phyloP scores from a whole-genome alignment of 2,113 vertebrate species.

The Myotis lucifugus region DNA sequence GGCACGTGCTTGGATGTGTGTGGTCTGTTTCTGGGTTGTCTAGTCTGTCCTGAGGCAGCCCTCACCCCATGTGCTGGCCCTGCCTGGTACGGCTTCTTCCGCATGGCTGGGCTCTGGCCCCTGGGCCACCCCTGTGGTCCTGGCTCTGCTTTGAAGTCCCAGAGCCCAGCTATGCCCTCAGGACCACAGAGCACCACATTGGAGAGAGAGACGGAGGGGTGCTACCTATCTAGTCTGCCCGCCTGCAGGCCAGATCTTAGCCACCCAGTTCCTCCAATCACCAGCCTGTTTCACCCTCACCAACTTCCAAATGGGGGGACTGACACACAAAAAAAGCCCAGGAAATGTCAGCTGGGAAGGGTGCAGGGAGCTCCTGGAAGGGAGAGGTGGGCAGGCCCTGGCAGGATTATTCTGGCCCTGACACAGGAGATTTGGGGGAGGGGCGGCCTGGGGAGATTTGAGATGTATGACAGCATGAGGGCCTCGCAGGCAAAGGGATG shows the following conservation, averaged over 20 bases:
- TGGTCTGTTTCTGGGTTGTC: neutral
- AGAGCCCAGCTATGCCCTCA: neutral
- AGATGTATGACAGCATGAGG: slow-evolving; percentile 33
- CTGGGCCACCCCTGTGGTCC: neutral
- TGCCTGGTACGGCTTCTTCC: neutral
- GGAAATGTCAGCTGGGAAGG: neutral
- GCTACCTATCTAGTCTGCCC: neutral
- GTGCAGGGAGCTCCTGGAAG: neutral
- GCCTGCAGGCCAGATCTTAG: neutral
- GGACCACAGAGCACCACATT: neutral
- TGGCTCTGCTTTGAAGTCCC: neutral
- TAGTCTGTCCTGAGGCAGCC: neutral
- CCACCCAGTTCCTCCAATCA: neutral
- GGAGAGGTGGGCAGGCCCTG: neutral
- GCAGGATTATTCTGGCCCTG: slow-evolving; percentile 46
- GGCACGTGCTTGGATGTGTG: neutral
- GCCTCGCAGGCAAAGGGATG: slow-evolving; percentile 38
- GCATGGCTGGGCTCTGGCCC: neutral
- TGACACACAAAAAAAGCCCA: neutral
- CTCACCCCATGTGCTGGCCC: neutral
- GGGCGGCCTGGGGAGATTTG: neutral
- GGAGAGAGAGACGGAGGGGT: neutral
- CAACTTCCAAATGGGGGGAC: neutral
- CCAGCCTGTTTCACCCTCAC: neutral
- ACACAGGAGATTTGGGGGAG: slow-evolving; percentile 67